Percentiles rank a stretch among this genome's conserved stretches.
Conservation (phyloP, 37 sponge, comb jelly and placozoan genomes). For the Dysidea cf. avara region DNA sequence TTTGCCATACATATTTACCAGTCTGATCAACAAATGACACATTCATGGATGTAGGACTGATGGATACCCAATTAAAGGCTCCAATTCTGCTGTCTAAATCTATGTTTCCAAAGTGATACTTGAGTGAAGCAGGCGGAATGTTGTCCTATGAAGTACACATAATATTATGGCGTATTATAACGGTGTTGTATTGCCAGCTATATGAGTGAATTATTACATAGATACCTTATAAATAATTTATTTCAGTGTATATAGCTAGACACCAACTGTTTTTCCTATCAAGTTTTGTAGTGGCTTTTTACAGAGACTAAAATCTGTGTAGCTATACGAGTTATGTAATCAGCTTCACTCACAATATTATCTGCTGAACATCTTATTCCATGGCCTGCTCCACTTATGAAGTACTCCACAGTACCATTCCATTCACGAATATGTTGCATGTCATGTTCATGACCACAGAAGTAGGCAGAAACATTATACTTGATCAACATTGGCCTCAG, state of each 20-base stretch:
- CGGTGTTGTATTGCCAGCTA: too few species aligned
- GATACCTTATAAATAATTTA: too few species aligned
- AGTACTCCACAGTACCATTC: conserved; percentile 63
- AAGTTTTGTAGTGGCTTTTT: too few species aligned
- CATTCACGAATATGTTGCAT: conserved; percentile 76
- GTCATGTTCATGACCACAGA: conserved; percentile 82
- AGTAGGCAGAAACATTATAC: conserved; percentile 32
- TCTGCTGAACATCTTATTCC: conserved; percentile 43
- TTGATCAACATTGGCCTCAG: conserved; percentile 38
- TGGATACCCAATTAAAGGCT: conserved; percentile 58
- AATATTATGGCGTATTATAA: too few species aligned
- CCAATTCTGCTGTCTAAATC: conserved; percentile 26
- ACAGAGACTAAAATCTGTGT: too few species aligned
- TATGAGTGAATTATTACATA: too few species aligned
- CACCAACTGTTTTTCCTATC: too few species aligned
- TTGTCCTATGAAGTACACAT: conserved; percentile 57
- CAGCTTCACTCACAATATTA: conserved; percentile 62
- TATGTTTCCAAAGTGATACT: conserved; percentile 51
- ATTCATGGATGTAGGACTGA: conserved; percentile 19
- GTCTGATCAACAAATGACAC: conserved; percentile 51
- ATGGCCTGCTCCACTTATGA: conserved; percentile 85
- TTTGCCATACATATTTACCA: too few species aligned
- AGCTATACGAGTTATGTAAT: too few species aligned
- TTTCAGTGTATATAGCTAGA: too few species aligned
- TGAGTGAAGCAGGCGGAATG: conserved; percentile 65